Evolutionary conservation across 2,113 vertebrate species (phyloP), one percentile per base, ranked within the genome.

Genomic region (Brachyhypopomus gauderio): DNA sequence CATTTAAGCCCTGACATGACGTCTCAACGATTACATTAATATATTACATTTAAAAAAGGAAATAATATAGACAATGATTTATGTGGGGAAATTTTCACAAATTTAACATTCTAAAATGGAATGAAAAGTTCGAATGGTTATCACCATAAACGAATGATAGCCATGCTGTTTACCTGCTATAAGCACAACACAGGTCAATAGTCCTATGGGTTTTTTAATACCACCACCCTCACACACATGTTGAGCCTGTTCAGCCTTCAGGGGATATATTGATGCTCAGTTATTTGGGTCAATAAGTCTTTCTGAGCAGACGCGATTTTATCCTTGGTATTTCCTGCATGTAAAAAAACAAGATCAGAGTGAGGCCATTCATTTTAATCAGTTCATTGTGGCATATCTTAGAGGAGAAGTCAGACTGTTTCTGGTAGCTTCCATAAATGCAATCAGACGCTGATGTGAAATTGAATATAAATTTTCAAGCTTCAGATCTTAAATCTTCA

Each of bases 201-300:
- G 79, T 83, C 80, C 89, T 91, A 91, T 86, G 87, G 85, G 72
- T 85, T 82, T 85, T 82, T 80, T 79, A 74, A 84, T 83, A 78
- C 85, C 77, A 85, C 86, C 87, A 83, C 86, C 80, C 81, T 86
- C 86, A 52, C 12, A 52, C 12, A 88, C 88, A 89, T 78, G 86
- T 87, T 74, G 75, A 85, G 86, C 84, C 87, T 82, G 83, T 88
- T 87, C 85, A 90, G 92, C 89, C 91, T 92, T 90, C 86, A 83
- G 90, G 90, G 88, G 90, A 90, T 86, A 85, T 92, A 93, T 92
- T 92, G 91, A 92, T 87, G 88, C 89, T 89, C 83, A 84, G 89
- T 90, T 92, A 91, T 93, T 93, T 92, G 90, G 88, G 91, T 94
- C 93, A 93, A 92, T 93, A 92, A 89, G 88, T 92, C 90, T 86